A percentile compares a stretch with the other conserved stretches of the same genome.
Evolutionary conservation across 2,888 invertebrate genomes (phyloP).

Genomic region (Harpalus rufipes): DNA sequence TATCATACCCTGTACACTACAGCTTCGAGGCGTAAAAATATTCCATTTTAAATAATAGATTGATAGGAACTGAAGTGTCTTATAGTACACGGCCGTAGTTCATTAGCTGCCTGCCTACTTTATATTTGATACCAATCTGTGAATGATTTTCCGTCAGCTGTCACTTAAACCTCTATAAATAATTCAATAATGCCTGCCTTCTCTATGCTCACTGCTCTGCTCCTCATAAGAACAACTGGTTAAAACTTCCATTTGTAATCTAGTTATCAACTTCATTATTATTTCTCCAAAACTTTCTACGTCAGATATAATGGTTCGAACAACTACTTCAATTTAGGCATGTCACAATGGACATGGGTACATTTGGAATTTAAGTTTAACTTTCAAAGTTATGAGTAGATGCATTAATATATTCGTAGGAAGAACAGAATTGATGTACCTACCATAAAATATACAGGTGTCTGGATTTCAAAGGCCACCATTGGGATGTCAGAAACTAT

Average conservation of each 20-base stretch:
- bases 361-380: not conserved
- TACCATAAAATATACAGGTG: no score
- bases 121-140: not conserved
- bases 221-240: conserved; percentile 3
- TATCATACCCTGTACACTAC: no score
- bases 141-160: conserved; percentile 1
- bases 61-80: no score
- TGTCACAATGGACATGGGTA: not conserved
- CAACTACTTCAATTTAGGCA: not conserved
- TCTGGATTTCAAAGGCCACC: no score
- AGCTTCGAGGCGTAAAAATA: no score
- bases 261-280: not conserved
- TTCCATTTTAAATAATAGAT: no score
- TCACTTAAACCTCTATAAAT: conserved; percentile 2
- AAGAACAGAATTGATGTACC: no score
- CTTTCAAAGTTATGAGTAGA: not conserved
- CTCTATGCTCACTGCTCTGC: no score
- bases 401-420: no score
- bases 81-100: no score
- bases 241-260: not conserved
- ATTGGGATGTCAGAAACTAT: no score
- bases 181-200: conserved; percentile 11
- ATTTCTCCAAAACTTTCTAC: conserved; percentile 18
- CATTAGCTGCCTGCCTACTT: not conserved
- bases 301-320: not conserved